A percentile compares a stretch with the other conserved stretches of the same genome.
Evolutionary conservation across 1,140 invertebrate genomes (phyloP).

Genomic region (Antheraea pernyi): DNA sequence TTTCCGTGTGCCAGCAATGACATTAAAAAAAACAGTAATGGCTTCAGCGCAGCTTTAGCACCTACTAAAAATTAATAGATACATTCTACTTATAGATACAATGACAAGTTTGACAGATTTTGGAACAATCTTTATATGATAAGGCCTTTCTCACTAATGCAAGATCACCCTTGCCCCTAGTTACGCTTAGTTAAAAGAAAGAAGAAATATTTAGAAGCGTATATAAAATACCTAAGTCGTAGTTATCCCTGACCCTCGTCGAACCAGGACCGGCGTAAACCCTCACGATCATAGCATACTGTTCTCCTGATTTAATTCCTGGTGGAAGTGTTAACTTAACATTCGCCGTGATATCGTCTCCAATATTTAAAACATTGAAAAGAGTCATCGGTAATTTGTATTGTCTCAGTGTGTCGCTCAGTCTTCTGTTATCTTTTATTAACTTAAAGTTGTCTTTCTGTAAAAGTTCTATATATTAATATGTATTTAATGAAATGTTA

Average conservation of each 20-base stretch:
- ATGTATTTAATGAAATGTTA: too few relatives aligned
- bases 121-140: too few relatives aligned
- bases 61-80: too few relatives aligned
- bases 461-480: conserved; percentile 23
- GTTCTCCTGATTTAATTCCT: conserved; percentile 81
- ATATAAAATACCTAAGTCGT: conserved; percentile 74
- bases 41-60: too few relatives aligned
- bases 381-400: conserved; percentile 83
- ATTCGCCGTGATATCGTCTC: conserved; percentile 83
- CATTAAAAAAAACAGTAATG: too few relatives aligned
- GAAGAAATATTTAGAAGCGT: background rate
- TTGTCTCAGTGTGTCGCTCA: conserved; percentile 79
- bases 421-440: conserved; percentile 81
- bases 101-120: too few relatives aligned
- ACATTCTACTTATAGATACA: too few relatives aligned
- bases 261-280: conserved; percentile 96
- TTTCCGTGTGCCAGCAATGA: too few relatives aligned
- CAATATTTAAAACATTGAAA: conserved; percentile 82
- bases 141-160: too few relatives aligned
- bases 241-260: conserved; percentile 82
- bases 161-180: too few relatives aligned
- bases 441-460: conserved; percentile 54
- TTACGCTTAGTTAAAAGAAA: too few relatives aligned
- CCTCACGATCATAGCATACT: conserved; percentile 93
- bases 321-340: conserved; percentile 88